Conservation (phyloP, 2,888 invertebrate species). For the Andrena bucephala region DNA sequence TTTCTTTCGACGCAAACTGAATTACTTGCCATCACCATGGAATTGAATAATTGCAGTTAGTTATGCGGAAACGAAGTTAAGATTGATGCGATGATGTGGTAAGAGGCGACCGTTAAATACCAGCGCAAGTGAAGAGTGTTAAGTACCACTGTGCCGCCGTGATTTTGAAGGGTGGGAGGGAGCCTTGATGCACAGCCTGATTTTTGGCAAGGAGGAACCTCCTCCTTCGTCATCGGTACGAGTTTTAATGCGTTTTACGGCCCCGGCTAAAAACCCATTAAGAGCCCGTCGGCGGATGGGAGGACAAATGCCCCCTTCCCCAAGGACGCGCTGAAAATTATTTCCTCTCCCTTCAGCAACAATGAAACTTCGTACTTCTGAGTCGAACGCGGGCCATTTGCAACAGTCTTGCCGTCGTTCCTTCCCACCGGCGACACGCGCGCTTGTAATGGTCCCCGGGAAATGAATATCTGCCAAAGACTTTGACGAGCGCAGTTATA, state of each 20-base stretch:
- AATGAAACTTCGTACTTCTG: constrained; percentile 54
- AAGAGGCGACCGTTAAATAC: background rate
- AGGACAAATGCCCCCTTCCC: constrained; percentile 74
- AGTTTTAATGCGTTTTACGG: constrained; percentile 84
- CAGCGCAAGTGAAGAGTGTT: constrained; percentile 51
- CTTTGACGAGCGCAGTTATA: constrained; percentile 13
- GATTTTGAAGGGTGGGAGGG: constrained; percentile 60
- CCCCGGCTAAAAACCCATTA: constrained; percentile 82
- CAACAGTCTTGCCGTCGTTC: constrained; percentile 31
- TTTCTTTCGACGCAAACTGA: too few species aligned
- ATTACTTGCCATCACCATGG: background rate
- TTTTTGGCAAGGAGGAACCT: constrained; percentile 81
- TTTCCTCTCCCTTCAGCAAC: constrained; percentile 63
- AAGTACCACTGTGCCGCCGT: constrained; percentile 75
- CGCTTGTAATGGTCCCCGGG: constrained; percentile 4
- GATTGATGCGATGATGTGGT: background rate
- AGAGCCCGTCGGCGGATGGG: constrained; percentile 74
- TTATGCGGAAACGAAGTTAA: too few species aligned
- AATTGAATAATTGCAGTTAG: background rate
- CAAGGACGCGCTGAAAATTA: constrained; percentile 68
- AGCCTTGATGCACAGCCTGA: constrained; percentile 78
- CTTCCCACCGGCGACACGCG: background rate
- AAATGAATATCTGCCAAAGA: constrained; percentile 13
- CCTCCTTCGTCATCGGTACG: constrained; percentile 82
- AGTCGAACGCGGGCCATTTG: constrained; percentile 23